Conservation (phyloP, 2,888 invertebrate species). For the Sphaeridia pumilis region DNA sequence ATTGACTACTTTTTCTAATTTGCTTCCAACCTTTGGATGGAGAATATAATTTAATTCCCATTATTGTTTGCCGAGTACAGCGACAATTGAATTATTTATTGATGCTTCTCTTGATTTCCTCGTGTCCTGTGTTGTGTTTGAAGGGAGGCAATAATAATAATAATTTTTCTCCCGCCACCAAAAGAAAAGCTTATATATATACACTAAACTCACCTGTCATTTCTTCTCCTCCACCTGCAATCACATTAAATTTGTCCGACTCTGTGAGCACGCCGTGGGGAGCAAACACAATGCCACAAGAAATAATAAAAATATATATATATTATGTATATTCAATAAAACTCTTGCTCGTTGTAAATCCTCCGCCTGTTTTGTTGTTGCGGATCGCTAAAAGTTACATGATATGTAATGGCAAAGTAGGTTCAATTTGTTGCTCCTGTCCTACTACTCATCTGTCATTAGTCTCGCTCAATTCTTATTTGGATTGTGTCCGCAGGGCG, state of each 20-base stretch:
- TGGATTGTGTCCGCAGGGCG: too few relatives aligned
- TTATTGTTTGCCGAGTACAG: neutral
- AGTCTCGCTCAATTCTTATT: too few relatives aligned
- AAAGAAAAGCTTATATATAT: too few relatives aligned
- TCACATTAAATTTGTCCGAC: neutral
- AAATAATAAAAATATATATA: too few relatives aligned
- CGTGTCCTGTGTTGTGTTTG: neutral
- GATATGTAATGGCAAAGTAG: neutral
- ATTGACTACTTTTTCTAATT: neutral
- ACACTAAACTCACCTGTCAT: neutral
- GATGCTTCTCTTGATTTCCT: too few relatives aligned
- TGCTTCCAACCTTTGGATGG: neutral
- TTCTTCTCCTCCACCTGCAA: too few relatives aligned
- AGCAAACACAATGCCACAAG: too few relatives aligned
- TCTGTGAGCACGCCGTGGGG: neutral
- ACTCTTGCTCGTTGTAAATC: too few relatives aligned
- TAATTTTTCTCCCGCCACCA: slow-evolving; percentile 5
- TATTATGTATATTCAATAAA: too few relatives aligned
- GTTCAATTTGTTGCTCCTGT: neutral
- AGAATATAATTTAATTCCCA: slow-evolving; percentile 1
- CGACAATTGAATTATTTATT: neutral
- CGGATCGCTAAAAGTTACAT: too few relatives aligned
- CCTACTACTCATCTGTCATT: too few relatives aligned
- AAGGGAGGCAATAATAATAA: neutral
- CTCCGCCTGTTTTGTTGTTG: neutral